Conservation (phyloP, 2,888 invertebrate genomes). For the Nomada flava region DNA sequence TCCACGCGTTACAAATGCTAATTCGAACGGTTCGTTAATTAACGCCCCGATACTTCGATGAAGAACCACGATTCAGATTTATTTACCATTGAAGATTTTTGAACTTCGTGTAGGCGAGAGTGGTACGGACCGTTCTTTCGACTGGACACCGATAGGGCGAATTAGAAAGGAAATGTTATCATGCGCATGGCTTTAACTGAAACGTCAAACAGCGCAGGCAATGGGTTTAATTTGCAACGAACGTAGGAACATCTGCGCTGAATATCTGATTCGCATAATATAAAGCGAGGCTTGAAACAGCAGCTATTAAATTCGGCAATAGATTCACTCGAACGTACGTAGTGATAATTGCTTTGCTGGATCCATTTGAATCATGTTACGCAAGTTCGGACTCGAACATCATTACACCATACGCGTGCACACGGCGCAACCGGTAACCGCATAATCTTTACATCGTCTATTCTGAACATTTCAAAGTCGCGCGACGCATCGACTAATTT, state of each 20-base stretch:
- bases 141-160: too few species aligned
- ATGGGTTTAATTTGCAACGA: not conserved
- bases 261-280: not conserved
- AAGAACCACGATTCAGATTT: slow-evolving; percentile 19
- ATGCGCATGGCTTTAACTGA: too few species aligned
- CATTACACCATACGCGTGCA: not conserved
- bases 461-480: not conserved
- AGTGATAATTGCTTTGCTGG: not conserved
- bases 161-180: too few species aligned
- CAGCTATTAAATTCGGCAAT: not conserved
- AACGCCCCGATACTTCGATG: slow-evolving; percentile 44
- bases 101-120: not conserved
- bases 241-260: not conserved
- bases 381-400: not conserved
- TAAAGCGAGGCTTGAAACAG: not conserved
- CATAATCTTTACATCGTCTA: not conserved
- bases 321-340: not conserved
- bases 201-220: too few species aligned
- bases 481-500: slow-evolving; percentile 5
- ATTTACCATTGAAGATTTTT: not conserved
- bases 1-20: slow-evolving; percentile 60
- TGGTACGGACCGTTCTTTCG: too few species aligned
- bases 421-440: too few species aligned
- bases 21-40: slow-evolving; percentile 63
- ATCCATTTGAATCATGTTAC: slow-evolving; percentile 5